Percentiles rank a stretch among this genome's conserved stretches.
Evolutionary conservation across 2,888 invertebrate genomes (phyloP).

Genomic region (Drosophila demipolita): DNA sequence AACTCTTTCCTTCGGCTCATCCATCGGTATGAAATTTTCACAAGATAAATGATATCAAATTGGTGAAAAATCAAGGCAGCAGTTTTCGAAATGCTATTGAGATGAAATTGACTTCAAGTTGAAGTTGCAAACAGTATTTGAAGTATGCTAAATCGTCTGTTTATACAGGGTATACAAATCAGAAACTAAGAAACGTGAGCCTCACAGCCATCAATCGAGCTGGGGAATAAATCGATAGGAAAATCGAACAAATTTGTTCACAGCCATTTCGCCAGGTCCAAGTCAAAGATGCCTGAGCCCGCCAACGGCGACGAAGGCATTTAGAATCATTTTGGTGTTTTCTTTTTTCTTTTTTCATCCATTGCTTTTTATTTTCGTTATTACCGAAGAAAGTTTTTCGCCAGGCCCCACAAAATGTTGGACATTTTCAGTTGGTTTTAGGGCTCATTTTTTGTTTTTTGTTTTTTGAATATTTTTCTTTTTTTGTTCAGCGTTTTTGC

Average conservation of each 20-base stretch:
- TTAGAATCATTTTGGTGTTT: slow-evolving; percentile 63
- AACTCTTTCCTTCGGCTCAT: neutral
- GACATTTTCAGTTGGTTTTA: slow-evolving; percentile 54
- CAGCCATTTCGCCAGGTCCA: slow-evolving; percentile 54
- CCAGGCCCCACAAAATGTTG: slow-evolving; percentile 50
- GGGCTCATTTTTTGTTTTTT: slow-evolving; percentile 26
- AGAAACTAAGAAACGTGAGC: slow-evolving; percentile 65
- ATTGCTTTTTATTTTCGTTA: slow-evolving; percentile 41
- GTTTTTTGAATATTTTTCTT: neutral
- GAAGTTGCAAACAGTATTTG: neutral
- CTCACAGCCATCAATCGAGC: slow-evolving; percentile 72
- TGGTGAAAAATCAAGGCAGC: neutral
- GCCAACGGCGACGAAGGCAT: slow-evolving; percentile 59
- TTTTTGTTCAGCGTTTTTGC: slow-evolving; percentile 18
- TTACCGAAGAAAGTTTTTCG: slow-evolving; percentile 69
- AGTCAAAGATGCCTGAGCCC: slow-evolving; percentile 58
- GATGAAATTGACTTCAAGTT: too few species aligned
- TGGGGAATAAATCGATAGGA: slow-evolving; percentile 58
- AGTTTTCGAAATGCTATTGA: neutral
- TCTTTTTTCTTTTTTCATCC: slow-evolving; percentile 1
- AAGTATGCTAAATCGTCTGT: neutral
- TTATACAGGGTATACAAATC: slow-evolving; percentile 29
- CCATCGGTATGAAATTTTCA: neutral
- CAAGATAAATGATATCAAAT: neutral
- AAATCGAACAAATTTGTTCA: slow-evolving; percentile 78